A percentile compares a stretch with the other conserved stretches of the same genome.
phyloP scores from a whole-genome alignment of 2,888 invertebrate species.

The Cecidostiba fungosa region DNA sequence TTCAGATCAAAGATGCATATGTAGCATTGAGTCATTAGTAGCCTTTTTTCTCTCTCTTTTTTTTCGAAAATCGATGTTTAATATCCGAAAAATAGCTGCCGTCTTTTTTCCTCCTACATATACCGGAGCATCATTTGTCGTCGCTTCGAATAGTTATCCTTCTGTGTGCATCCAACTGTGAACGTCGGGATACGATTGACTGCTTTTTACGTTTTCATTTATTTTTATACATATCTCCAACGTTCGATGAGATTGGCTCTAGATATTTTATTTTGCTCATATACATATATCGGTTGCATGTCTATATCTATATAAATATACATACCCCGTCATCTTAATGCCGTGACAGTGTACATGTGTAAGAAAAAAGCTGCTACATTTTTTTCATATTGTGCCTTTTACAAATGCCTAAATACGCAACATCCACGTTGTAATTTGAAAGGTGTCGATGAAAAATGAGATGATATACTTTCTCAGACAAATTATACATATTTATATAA shows the following conservation, averaged over 20 bases:
- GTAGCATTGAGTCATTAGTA: not conserved
- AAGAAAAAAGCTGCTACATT: slow-evolving; percentile 45
- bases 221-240: slow-evolving; percentile 24
- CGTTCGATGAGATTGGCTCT: slow-evolving; percentile 50
- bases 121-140: slow-evolving; percentile 53
- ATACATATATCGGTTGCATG: slow-evolving; percentile 48
- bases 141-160: slow-evolving; percentile 57
- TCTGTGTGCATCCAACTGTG: slow-evolving; percentile 58
- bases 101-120: slow-evolving; percentile 27
- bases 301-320: slow-evolving; percentile 17
- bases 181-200: slow-evolving; percentile 53
- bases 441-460: slow-evolving; percentile 10
- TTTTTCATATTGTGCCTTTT: slow-evolving; percentile 28
- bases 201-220: slow-evolving; percentile 55
- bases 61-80: slow-evolving; percentile 39
- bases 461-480: not conserved
- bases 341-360: slow-evolving; percentile 24
- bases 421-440: slow-evolving; percentile 14
- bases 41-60: slow-evolving; percentile 10
- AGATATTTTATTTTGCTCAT: slow-evolving; percentile 55
- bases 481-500: not conserved
- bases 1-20: slow-evolving; percentile 6
- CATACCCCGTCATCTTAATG: slow-evolving; percentile 32
- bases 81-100: slow-evolving; percentile 49
- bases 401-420: not conserved